Evolutionary conservation across 2,797 vertebrate species (phyloP), one percentile per base, ranked within the genome.

Genomic region (Euthynnus affinis): DNA sequence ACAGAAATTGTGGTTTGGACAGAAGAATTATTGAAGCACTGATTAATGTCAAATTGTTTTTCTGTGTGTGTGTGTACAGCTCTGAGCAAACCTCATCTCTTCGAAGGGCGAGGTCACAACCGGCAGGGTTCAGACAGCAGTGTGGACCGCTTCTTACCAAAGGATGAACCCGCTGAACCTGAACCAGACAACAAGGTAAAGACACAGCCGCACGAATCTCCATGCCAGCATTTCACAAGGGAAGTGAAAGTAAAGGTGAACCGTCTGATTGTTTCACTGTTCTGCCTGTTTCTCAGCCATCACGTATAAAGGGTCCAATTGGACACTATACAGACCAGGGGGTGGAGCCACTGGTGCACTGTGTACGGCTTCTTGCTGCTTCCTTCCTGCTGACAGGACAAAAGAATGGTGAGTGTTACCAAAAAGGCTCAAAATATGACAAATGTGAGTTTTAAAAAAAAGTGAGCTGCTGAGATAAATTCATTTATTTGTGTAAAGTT

Each of bases 331-430:
- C 96, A 0, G 97, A 99, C 84, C 93, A 89, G 2, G 93, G 90
- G 58, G 93, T 91, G 52, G 97, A 96, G 57, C 97, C 98, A 2
- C 87, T 99, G n/a, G 94, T 98, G 71, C 97, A 99, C 78, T 99
- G 98, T 4, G 96, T 98, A 18, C 94, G 98, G 40, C 97, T 99
- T 71, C 93, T 99, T 8, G 96, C 97, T 0, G 98, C 97, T 14
- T 99, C 98, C 10, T 99, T 99, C 85, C 91, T 99, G 25, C 96
- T 99, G 44, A 97, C 96, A 0, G 98, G 98, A 55, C 94, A 96
- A 66, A 98, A 95, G 81, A 96, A 96, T 56, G 97, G 98, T 99
- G 77, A 85, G 88, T 72, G 17, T 52, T 37, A 15, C 40, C 14
- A 29, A 48, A 71, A 40, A 14, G n/a, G n/a, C 15, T 64, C 4